Base-by-base conservation (phyloP, 2,797 vertebrate species). In the Poeciliopsis presidionis region DNA sequence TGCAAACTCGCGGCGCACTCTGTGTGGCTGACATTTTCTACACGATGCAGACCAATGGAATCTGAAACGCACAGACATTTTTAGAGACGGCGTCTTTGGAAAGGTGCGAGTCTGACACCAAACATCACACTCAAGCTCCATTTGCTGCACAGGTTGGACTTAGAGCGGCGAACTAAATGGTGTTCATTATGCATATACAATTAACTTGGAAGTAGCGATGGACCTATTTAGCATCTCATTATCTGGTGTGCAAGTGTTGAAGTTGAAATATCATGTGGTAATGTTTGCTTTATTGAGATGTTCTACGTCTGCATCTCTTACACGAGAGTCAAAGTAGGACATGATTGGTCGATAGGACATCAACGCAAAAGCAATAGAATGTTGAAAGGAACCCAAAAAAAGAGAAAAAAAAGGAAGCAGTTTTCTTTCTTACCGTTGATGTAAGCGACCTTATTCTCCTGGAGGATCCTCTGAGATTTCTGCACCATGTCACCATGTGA, bases 11-110 rank as follows among this genome's bases (percentile, higher is more conserved):
- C 95, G 0, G 98, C 97, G 3, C 95, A 46, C 87, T 99, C 98
- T 1, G 98, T 99, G 90, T 99, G 98, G 91, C 98, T 99, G 83
- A 91, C 95, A 51, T 99, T 99, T 90, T 99, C 98, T 84, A 99
- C 98, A 75, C 98, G 97, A 86, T 99, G 98, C 84, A 99, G 94
- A 70, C 98, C 98, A 51, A 99, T 94, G 84, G 96, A 96, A 93
- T 99, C 98, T 99, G 33, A 69, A 63, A 76, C 20, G 59, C 12
- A 76, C 6, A 36, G 74, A 57, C 77, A 65, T 51, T 53, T 36
- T 39, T 75, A 46, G 45, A 33, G 41, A 70, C 36, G 61, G 69
- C 39, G 39, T 59, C 41, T 63, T 46, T 70, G 55, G 79, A 91
- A 87, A 84, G 79, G 59, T 85, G 63, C 81, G 73, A 88, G 84